Percentiles rank a stretch among this genome's conserved stretches.
phyloP scores from a whole-genome alignment of 2,113 vertebrate genomes.

The Donacobius atricapilla region DNA sequence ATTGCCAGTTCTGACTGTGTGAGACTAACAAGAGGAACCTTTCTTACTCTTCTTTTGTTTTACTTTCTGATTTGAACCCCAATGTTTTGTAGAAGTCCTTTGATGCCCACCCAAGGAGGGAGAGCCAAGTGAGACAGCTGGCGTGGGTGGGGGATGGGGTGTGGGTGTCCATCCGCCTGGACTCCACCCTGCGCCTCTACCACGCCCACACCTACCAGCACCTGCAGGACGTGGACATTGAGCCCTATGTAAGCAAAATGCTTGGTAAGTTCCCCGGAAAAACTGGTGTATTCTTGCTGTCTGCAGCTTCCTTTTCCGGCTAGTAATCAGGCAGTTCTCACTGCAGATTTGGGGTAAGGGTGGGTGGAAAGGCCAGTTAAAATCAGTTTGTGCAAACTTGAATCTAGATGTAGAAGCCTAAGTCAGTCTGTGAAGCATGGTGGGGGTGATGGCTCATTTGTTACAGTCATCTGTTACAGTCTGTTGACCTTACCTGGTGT shows the following conservation, averaged over 20 bases:
- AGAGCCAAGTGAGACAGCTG: slow-evolving; percentile 89
- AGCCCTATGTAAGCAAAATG: slow-evolving; percentile 95
- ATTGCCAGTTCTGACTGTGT: neutral
- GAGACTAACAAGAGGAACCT: neutral
- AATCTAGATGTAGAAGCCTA: neutral
- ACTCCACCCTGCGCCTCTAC: slow-evolving; percentile 88
- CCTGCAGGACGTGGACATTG: slow-evolving; percentile 91
- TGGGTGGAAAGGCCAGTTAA: neutral
- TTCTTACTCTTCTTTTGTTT: neutral
- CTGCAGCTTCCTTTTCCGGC: neutral
- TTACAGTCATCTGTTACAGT: neutral
- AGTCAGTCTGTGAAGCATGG: neutral
- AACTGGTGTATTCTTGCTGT: neutral
- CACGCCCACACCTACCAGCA: slow-evolving; percentile 90
- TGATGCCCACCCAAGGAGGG: slow-evolving; percentile 89
- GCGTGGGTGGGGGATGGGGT: slow-evolving; percentile 89
- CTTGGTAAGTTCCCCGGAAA: slow-evolving; percentile 75
- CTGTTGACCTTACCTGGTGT: neutral
- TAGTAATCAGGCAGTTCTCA: neutral
- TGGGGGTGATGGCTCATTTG: neutral
- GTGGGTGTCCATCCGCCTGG: slow-evolving; percentile 90
- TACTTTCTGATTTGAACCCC: neutral
- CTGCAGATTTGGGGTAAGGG: neutral
- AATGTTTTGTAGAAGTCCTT: slow-evolving; percentile 81
- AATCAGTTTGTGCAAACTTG: neutral